Evolutionary conservation across 2,113 vertebrate species (phyloP), one percentile per base, ranked within the genome.

Genomic region (Pelvicachromis taeniatus): DNA sequence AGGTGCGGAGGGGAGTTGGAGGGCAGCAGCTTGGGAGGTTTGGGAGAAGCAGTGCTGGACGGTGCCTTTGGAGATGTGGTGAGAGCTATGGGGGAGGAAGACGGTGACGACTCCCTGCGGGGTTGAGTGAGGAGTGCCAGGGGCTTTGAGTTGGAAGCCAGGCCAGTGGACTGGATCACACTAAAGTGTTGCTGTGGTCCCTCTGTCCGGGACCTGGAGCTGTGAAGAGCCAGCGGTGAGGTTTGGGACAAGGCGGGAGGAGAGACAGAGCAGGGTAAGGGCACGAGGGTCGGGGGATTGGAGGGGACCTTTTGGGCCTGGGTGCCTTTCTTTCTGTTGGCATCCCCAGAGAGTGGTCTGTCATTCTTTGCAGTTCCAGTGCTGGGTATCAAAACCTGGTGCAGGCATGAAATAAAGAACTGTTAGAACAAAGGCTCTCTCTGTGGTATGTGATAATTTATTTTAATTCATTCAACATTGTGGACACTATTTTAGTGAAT

Each of bases 121-220:
- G 97, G 91, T 94, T 98, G 97, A 90, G 96, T 95, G 87, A 98
- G 96, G 95, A 99, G 96, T 85, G 98, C 96, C 93, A 98, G 95
- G 88, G 98, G 97, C 92, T 98, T 99, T 91, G 97, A 95, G 95
- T 93, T 96, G 92, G 96, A 94, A 83, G 97, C 97, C 95, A 99
- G 94, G 94, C 98, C 98, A 7, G 97, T 99, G 95, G 98, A 98
- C 96, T 99, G 98, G 94, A 99, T 99, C 88, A 99, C 98, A 91
- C 99, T 99, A 92, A 97, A 97, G 92, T 98, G 98, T 94, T 98
- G 98, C 95, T 97, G 97, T 92, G 95, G 94, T 86, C 97, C 97
- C 93, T 98, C 97, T 90, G 97, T 95, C 96, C 97, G 94, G 96
- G 97, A 96, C 95, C 96, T 96, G 96, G 97, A 97, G 95, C 97